Conservation (phyloP, 2,113 vertebrate genomes). For the Meleagris gallopavo region DNA sequence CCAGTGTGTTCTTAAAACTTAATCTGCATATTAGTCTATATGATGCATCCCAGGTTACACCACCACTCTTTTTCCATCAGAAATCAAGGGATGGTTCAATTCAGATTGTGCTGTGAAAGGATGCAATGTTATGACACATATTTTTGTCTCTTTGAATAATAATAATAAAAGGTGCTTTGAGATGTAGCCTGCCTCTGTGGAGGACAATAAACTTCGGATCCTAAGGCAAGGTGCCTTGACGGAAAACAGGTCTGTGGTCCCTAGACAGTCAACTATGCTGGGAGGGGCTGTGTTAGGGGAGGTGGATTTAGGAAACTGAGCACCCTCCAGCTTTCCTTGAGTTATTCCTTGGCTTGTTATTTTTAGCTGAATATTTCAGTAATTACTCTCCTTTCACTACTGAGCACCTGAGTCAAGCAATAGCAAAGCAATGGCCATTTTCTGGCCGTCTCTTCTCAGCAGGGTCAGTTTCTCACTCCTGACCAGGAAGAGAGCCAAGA, state of each 20-base stretch:
- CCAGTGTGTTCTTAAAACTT: not conserved
- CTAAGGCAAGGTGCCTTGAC: not conserved
- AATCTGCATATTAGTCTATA: not conserved
- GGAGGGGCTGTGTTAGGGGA: not conserved
- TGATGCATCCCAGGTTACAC: not conserved
- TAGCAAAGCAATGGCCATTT: not conserved
- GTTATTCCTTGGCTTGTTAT: not conserved
- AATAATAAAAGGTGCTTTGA: not conserved
- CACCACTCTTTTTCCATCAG: not conserved
- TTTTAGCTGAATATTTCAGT: not conserved
- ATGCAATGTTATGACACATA: not conserved
- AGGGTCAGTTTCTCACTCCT: not conserved
- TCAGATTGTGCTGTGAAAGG: not conserved
- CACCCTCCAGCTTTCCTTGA: not conserved
- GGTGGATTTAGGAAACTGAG: not conserved
- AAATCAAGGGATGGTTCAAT: not conserved
- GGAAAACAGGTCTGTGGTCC: not conserved
- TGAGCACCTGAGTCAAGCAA: not conserved
- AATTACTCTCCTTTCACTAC: not conserved
- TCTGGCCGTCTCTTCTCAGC: not conserved
- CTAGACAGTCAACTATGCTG: accelerated
- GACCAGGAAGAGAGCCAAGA: not conserved
- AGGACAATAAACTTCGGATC: not conserved
- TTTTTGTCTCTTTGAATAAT: not conserved
- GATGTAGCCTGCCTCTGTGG: not conserved